These are phyloP conservation scores for Macropodus opercularis DNA, from an alignment of 2,797 vertebrate species.

Conservation along the genomic window DNA sequence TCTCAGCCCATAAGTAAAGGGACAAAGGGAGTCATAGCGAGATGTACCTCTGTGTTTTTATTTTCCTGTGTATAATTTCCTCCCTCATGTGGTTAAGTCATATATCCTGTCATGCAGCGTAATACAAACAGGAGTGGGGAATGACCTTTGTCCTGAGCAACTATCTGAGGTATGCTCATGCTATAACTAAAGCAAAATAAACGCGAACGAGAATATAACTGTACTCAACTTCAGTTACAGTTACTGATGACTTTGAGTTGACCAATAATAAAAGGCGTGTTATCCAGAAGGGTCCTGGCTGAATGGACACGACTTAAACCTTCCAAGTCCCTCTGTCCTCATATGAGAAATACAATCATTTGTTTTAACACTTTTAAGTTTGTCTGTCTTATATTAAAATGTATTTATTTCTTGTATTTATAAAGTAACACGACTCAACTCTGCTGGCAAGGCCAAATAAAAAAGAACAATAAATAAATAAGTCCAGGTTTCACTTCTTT, in stretches of 20 bases:
- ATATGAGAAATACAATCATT: no score
- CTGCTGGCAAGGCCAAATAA: no score
- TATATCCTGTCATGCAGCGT: constrained; percentile 11
- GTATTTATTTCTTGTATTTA: no score
- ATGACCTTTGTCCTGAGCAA: constrained; percentile 48
- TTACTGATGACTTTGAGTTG: constrained; percentile 1
- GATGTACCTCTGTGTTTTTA: constrained; percentile 7
- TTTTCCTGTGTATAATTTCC: constrained; percentile 9
- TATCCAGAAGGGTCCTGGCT: constrained; percentile 3
- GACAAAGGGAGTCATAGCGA: neutral
- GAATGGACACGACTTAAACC: no score
- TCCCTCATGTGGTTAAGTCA: constrained; percentile 4
- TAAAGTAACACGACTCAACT: no score
- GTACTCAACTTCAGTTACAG: constrained; percentile 9
- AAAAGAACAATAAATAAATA: no score
- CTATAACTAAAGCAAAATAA: constrained; percentile 24
- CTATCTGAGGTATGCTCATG: constrained; percentile 6
- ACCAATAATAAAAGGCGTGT: neutral
- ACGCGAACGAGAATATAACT: constrained; percentile 23
- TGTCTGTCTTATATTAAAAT: no score
- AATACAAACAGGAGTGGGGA: constrained; percentile 39
- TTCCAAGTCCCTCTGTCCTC: no score
- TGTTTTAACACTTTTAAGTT: no score
- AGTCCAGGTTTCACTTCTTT: no score
- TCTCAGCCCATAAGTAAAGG: neutral